phyloP scores from a whole-genome alignment of 2,113 vertebrate genomes.

The Pelmatolapia mariae region DNA sequence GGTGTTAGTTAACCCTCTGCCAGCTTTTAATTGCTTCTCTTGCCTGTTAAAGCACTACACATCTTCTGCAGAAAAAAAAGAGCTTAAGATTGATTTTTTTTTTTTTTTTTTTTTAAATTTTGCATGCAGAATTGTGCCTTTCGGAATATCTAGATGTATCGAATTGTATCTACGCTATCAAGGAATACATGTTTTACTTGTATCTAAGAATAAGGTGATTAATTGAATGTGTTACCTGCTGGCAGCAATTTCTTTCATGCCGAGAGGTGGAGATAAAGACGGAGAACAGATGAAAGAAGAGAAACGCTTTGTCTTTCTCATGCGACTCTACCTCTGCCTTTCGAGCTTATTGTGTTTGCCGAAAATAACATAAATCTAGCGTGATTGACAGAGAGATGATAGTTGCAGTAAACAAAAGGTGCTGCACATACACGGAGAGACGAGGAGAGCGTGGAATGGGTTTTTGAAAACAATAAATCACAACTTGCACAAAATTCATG shows the following conservation, averaged over 20 bases:
- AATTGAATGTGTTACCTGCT: slow-evolving; percentile 60
- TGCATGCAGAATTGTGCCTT: neutral
- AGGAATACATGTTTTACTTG: slow-evolving; percentile 2
- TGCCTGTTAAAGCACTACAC: slow-evolving; percentile 38
- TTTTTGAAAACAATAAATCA: slow-evolving; percentile 42
- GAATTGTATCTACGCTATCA: neutral
- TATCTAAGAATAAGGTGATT: slow-evolving; percentile 33
- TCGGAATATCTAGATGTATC: neutral
- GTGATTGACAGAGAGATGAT: slow-evolving; percentile 53
- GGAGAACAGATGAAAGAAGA: slow-evolving; percentile 26
- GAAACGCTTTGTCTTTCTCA: neutral
- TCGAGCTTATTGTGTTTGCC: slow-evolving; percentile 19
- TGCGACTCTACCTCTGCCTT: neutral
- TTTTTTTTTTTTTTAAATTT: too few relatives aligned
- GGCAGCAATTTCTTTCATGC: slow-evolving; percentile 41
- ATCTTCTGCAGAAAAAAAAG: neutral
- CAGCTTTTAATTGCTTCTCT: slow-evolving; percentile 63
- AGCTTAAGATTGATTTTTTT: neutral
- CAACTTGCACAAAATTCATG: neutral
- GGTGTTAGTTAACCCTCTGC: slow-evolving; percentile 63
- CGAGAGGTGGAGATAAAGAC: slow-evolving; percentile 4
- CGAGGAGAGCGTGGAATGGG: neutral
- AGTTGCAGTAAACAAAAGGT: slow-evolving; percentile 44
- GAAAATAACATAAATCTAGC: neutral
- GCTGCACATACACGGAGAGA: neutral